Base-by-base conservation (phyloP, 2,797 vertebrate species). In the Sciurus carolinensis region DNA sequence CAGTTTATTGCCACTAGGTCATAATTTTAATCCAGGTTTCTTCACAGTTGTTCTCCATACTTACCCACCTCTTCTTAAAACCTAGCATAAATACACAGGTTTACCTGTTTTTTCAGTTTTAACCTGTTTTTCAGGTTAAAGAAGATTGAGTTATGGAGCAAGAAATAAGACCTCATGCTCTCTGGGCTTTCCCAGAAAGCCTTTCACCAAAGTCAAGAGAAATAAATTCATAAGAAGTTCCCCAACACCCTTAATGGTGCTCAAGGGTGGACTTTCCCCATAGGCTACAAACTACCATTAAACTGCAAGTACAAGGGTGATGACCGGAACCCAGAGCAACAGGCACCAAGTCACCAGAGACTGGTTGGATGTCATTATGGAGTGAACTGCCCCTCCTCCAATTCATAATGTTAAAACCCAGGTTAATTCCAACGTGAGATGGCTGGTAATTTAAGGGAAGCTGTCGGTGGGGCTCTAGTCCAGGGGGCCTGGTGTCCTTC, bases 71-170 rank as follows among this genome's bases (percentile, higher is more conserved):
- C 77, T 81, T 28, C 22, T 59, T 54, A 24, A 42, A 62, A 33
- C 4, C 26, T 64, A 44, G 39, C 4, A 24, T 44, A 39, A 39
- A 39, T 39, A 39, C 39, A 39, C 39, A 39, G 39, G 39, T 39
- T 39, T 39, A 39, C 39, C 39, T 39, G 39, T 39, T 39, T 39
- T 39, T 39, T 39, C 39, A 4, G 39, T 39, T 39, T 39, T 39
- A 39, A 39, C 39, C 39, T 39, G 39, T 39, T 39, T 39, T 39
- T 39, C 39, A 39, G n/a, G n/a, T 28, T 33, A 20, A 80, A 15
- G n/a, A 39, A 15, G 59, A 3, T 5, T 66, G 12, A 5, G 9
- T 2, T 28, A 15, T 26, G 22, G 0, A 17, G 7, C 1, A 26
- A 26, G 54, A 28, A 5, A 2, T 12, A 14, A 24, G 10, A 12